Percentiles rank a stretch among this genome's conserved stretches.
phyloP scores from a whole-genome alignment of 2,797 vertebrate genomes.

The Phyllotis vaccarum region DNA sequence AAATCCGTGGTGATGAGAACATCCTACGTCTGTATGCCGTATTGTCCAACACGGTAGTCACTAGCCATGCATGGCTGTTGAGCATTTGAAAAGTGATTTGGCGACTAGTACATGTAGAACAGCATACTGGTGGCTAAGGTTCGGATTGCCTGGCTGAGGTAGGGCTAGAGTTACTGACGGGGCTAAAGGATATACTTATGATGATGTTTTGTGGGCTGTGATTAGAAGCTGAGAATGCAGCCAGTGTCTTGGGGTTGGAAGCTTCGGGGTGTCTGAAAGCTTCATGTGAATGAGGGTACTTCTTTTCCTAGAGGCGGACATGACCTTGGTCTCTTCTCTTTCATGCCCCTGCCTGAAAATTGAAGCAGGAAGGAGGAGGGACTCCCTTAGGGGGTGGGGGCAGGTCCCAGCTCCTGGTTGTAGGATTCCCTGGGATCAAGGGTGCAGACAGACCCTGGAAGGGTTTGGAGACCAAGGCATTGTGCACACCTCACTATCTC shows the following conservation, averaged over 20 bases:
- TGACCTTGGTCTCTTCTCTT: constrained; percentile 47
- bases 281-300: background rate
- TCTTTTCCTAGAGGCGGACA: background rate
- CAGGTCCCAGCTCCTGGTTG: background rate
- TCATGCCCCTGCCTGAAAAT: constrained; percentile 14
- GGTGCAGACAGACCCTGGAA: background rate
- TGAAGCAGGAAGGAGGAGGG: background rate
- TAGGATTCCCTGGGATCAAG: background rate
- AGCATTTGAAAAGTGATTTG: background rate
- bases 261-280: background rate
- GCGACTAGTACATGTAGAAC: background rate
- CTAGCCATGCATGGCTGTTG: background rate
- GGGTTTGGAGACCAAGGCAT: background rate
- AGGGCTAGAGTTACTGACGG: background rate
- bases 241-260: background rate
- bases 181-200: background rate
- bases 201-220: background rate
- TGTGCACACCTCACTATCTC: background rate
- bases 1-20: background rate
- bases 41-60: background rate
- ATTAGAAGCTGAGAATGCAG: background rate
- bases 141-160: background rate
- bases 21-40: background rate
- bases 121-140: background rate
- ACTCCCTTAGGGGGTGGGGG: background rate